These are phyloP conservation scores for Leuciscus idus DNA, from an alignment of 2,113 vertebrate species.

Conservation along the genomic window DNA sequence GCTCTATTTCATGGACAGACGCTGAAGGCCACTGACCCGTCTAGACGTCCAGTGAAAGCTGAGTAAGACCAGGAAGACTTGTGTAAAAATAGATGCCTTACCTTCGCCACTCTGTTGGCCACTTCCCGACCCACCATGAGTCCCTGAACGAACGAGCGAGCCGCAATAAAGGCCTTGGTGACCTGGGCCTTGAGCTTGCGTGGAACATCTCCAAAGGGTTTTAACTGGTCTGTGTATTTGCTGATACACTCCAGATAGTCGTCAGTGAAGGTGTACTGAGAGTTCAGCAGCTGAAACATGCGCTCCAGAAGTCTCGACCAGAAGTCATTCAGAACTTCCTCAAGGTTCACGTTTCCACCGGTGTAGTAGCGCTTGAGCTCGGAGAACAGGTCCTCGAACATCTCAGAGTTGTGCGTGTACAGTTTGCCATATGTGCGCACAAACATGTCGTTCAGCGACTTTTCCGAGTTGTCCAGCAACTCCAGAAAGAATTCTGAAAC, in stretches of 20 bases:
- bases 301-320: constrained; percentile 92
- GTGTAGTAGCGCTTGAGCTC: constrained; percentile 96
- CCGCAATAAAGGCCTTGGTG: constrained; percentile 92
- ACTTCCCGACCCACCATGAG: constrained; percentile 95
- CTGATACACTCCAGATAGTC: constrained; percentile 96
- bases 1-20: background rate
- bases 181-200: constrained; percentile 93
- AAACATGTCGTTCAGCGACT: constrained; percentile 93
- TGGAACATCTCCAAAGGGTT: constrained; percentile 92
- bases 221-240: constrained; percentile 94
- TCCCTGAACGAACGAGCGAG: constrained; percentile 95
- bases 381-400: constrained; percentile 95
- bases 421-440: constrained; percentile 90
- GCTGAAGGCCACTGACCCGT: constrained; percentile 17
- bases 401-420: constrained; percentile 93
- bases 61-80: background rate
- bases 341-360: constrained; percentile 92
- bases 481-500: constrained; percentile 93
- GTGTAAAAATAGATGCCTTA: constrained; percentile 68
- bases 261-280: constrained; percentile 93
- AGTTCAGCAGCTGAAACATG: constrained; percentile 96
- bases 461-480: constrained; percentile 93
- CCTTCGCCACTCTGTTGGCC: constrained; percentile 94
- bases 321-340: constrained; percentile 97
- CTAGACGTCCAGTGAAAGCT: constrained; percentile 7